phyloP scores from a whole-genome alignment of 2,888 invertebrate genomes.

The Andrena trimmerana region DNA sequence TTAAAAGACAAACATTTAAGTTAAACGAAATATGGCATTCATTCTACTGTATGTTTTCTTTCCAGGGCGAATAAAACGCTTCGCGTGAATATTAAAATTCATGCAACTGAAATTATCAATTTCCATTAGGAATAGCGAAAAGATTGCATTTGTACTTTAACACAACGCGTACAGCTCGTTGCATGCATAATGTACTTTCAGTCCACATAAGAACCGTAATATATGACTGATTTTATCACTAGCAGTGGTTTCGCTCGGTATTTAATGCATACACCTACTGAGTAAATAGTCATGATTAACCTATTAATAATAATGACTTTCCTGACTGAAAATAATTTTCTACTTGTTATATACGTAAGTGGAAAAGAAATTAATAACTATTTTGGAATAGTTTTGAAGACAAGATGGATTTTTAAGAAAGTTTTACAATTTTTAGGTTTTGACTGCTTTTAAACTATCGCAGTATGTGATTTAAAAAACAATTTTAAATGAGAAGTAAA shows the following conservation, averaged over 20 bases:
- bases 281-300: slow-evolving; percentile 5
- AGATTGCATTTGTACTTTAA: slow-evolving; percentile 19
- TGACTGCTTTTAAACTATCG: no score
- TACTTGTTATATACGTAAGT: background rate
- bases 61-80: background rate
- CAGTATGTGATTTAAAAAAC: no score
- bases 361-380: background rate
- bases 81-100: slow-evolving; percentile 11
- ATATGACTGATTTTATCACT: slow-evolving; percentile 21
- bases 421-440: no score
- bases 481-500: no score
- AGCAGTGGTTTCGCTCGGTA: background rate
- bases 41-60: background rate
- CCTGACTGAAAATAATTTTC: background rate
- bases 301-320: slow-evolving; percentile 2
- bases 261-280: slow-evolving; percentile 1
- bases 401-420: no score
- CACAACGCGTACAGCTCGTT: background rate
- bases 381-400: background rate
- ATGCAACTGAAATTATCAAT: slow-evolving; percentile 11
- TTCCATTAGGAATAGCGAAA: slow-evolving; percentile 5
- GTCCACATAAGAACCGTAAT: slow-evolving; percentile 15
- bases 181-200: slow-evolving; percentile 14
- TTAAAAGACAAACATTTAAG: background rate
- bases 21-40: background rate